Percentiles rank a stretch among this genome's conserved stretches.
These are phyloP conservation scores for Cricetomys ansorgei DNA, from an alignment of 2,113 vertebrate genomes.

Conservation along the genomic window DNA sequence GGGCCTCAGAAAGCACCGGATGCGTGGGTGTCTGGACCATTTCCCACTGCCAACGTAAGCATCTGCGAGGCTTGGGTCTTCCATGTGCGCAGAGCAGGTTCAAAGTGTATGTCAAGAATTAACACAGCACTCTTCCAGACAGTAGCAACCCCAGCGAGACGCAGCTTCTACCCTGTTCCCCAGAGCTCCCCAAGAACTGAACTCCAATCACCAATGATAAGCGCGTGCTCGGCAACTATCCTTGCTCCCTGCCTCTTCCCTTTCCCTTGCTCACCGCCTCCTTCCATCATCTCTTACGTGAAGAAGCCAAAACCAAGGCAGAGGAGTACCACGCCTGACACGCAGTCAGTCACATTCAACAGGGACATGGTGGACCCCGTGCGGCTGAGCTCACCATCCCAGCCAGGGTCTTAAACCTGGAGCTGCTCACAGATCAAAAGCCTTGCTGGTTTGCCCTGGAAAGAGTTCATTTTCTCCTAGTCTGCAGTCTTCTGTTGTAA, in stretches of 20 bases:
- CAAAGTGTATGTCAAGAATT: neutral
- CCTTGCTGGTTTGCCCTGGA: neutral
- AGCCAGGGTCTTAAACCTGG: neutral
- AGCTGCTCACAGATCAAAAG: neutral
- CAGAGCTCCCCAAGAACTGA: neutral
- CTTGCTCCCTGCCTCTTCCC: neutral
- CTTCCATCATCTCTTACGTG: neutral
- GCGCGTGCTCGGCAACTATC: neutral
- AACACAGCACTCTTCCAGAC: neutral
- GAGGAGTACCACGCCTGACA: neutral
- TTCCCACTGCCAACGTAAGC: neutral
- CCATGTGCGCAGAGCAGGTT: neutral
- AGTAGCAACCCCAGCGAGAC: neutral
- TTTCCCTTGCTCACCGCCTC: neutral
- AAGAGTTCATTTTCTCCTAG: constrained; percentile 47
- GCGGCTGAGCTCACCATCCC: neutral
- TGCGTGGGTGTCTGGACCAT: neutral
- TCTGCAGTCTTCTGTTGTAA: neutral
- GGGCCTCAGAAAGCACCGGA: neutral
- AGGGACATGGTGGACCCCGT: neutral
- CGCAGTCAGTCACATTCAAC: neutral
- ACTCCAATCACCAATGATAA: neutral
- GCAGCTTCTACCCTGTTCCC: neutral
- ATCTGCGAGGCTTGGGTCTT: neutral
- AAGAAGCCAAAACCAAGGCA: neutral